Evolutionary conservation across 2,113 vertebrate genomes (phyloP).

Genomic region (Physeter macrocephalus): DNA sequence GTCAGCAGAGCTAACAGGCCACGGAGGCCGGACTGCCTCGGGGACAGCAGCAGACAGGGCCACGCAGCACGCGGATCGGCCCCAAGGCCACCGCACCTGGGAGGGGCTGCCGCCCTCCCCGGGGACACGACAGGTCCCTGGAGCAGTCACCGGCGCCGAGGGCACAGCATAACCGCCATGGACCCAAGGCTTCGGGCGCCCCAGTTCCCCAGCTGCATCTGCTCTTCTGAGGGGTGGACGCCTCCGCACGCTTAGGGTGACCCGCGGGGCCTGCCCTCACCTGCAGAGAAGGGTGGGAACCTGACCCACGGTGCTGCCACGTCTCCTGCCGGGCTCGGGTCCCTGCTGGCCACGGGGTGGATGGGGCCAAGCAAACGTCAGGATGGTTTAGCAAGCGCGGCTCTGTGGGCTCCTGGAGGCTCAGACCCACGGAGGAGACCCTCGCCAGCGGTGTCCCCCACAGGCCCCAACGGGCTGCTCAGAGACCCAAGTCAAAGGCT

Average conservation of each 20-base stretch:
- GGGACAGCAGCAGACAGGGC: accelerated
- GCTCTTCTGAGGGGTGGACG: no score
- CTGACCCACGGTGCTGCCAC: accelerated
- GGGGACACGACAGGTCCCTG: accelerated
- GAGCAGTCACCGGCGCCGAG: accelerated
- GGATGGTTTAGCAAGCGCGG: background rate
- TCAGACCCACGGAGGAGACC: accelerated
- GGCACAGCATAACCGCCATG: accelerated
- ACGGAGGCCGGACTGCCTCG: background rate
- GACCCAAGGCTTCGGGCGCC: accelerated
- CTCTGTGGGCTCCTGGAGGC: background rate
- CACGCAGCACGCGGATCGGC: accelerated
- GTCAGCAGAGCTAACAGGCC: conserved; percentile 66
- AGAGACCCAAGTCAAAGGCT: background rate
- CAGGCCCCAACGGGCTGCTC: accelerated
- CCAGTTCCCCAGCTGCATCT: accelerated
- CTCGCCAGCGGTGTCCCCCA: accelerated
- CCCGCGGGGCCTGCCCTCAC: accelerated
- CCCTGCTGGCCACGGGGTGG: accelerated
- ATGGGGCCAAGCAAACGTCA: accelerated
- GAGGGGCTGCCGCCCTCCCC: background rate
- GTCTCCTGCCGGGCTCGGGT: accelerated
- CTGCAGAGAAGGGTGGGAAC: background rate
- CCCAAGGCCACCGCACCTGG: background rate
- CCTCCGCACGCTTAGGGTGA: background rate